Base-by-base conservation (phyloP, 2,113 vertebrate genomes). In the Cynocephalus volans region DNA sequence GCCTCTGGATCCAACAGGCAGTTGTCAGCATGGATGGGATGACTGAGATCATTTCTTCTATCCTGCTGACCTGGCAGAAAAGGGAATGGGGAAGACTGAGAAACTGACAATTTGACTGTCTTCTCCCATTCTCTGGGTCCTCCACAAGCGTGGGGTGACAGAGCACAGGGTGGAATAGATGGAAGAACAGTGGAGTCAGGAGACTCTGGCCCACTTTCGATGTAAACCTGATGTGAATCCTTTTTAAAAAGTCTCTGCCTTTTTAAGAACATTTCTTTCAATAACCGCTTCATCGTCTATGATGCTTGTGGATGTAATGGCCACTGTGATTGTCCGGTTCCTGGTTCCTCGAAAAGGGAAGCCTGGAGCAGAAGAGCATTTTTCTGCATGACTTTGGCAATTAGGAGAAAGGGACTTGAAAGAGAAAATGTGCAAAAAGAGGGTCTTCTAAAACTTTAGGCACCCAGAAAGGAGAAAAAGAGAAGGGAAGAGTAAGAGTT, bases 11-110 rank as follows among this genome's bases (percentile, higher is more conserved):
- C 99, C 97, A 99, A 97, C 41, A 99, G 99, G 97, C 99, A 99
- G 98, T 99, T 99, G 97, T 99, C 99, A 2, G 99, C 99, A 0
- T 99, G 99, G 97, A 99, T 99, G 73, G 99, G 99, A 94, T 99
- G 99, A 93, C 99, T 99, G 86, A 99, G 99, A 98, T 99, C 99
- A 10, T 99, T 99, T 95, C 99, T 99, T 89, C 99, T 99, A n/a
- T 99, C 99, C 96, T 99, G 99, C 88, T 99, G 99, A 85, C 99
- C 99, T 99, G 97, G 82, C 93, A 31, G 52, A 52, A 95, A 36
- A 82, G 52, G 56, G 65, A 95, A 90, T 8, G 50, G 76, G 67
- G 31, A 45, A 77, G 72, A 93, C 88, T n/a, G 88, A 97, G 73
- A 93, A 69, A 10, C 31, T 33, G 50, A 73, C 14, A 23, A 19